Base-by-base conservation (phyloP, 2,797 vertebrate genomes). In the Rhinella marina region DNA sequence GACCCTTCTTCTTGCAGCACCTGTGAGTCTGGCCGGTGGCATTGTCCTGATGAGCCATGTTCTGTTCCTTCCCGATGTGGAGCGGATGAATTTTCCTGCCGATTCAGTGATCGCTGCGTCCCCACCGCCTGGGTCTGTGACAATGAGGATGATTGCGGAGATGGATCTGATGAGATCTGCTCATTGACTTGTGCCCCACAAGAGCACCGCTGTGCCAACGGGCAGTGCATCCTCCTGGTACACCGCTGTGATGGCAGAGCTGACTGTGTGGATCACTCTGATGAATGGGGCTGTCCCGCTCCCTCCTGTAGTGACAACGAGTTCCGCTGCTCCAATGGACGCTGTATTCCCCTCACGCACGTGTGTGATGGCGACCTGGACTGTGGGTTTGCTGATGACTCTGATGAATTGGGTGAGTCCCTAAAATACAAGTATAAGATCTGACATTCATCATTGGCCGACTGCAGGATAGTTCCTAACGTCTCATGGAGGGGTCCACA, bases 121-220 rank as follows among this genome's bases (percentile, higher is more conserved):
- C 97, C 97, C 0, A 91, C 90, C 0, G 92, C 94, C 7, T 98
- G 98, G 98, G 90, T 96, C 66, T 99, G 98, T 83, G 98, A 99
- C 93, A 95, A 98, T 0, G 96, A 98, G 91, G 96, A 98, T 0
- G 97, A 98, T 91, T 98, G 97, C 0, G 96, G 96, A 0, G 97
- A 99, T 0, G 97, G 97, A 41, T 98, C 97, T 0, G 98, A 99
- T 0, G 97, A 99, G 91, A 50, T 95, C 56, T 97, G 97, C 77
- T 92, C 92, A 0, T 89, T 91, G 3, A 95, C 93, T 62, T 98
- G 97, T 61, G 89, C 94, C 48, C 95, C 94, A 0, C 92, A 94
- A 0, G 94, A 95, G 8, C 96, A 96, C 88, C 96, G 90, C 90
- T 98, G 97, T 5, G 52, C 83, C 84, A 91, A 92, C 0, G 97